These are phyloP conservation scores for Labeo rohita DNA, from an alignment of 2,113 vertebrate genomes.

Conservation along the genomic window DNA sequence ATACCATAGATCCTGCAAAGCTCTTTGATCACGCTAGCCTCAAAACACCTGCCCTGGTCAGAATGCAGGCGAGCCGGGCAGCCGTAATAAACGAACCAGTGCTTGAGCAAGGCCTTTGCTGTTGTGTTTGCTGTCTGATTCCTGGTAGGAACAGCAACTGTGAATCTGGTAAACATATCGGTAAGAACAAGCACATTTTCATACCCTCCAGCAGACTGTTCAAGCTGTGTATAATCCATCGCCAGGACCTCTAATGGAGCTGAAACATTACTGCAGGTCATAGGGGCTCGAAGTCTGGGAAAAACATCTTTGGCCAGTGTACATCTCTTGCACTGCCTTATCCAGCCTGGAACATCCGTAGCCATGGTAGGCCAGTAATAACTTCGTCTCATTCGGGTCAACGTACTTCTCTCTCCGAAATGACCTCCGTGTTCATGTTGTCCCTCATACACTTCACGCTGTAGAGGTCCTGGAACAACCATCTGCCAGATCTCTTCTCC, in stretches of 20 bases:
- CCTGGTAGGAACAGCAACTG: constrained; percentile 29
- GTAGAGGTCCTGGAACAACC: background rate
- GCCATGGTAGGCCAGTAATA: background rate
- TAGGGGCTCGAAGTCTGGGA: background rate
- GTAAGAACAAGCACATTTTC: constrained; percentile 45
- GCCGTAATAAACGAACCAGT: constrained; percentile 32
- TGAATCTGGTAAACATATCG: constrained; percentile 46
- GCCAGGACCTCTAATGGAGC: constrained; percentile 16
- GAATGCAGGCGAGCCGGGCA: constrained; percentile 11
- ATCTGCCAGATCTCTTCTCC: background rate
- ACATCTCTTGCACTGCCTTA: background rate
- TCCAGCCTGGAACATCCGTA: background rate
- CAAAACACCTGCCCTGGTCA: constrained; percentile 12
- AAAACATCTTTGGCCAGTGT: background rate
- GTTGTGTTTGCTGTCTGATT: constrained; percentile 25
- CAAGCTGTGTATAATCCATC: constrained; percentile 32
- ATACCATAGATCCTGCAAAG: constrained; percentile 32
- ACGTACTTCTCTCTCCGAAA: background rate
- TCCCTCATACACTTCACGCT: constrained; percentile 1
- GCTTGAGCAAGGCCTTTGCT: background rate
- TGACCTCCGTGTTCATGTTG: background rate
- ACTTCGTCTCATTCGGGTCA: background rate
- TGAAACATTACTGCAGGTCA: background rate
- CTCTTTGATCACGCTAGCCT: constrained; percentile 18
- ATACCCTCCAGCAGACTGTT: constrained; percentile 15